Percentiles rank a stretch among this genome's conserved stretches.
Conservation (phyloP, 2,113 vertebrate genomes). For the Hemiscyllium ocellatum region DNA sequence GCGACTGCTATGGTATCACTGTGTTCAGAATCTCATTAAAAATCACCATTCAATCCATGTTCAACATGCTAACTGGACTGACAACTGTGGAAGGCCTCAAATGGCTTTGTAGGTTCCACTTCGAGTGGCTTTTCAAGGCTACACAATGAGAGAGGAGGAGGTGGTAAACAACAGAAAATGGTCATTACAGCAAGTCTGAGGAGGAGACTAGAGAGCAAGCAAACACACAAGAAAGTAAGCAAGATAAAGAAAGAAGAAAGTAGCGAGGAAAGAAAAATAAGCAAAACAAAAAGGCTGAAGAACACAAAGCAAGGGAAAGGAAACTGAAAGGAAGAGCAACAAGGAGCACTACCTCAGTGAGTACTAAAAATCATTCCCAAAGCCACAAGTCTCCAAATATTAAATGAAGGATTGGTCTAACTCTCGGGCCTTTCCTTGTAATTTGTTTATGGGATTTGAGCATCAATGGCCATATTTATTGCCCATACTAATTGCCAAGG, state of each 20-base stretch:
- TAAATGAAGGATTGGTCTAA: not conserved
- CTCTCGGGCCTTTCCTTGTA: too few relatives aligned
- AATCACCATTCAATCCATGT: not conserved
- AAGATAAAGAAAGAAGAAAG: not conserved
- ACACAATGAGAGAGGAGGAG: not conserved
- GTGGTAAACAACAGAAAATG: not conserved
- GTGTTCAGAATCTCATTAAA: not conserved
- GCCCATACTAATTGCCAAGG: too few relatives aligned
- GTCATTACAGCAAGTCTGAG: too few relatives aligned
- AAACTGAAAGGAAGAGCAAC: not conserved
- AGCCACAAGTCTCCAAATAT: not conserved
- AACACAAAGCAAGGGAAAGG: too few relatives aligned
- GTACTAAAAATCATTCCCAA: not conserved
- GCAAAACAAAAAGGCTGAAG: not conserved
- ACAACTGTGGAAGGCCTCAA: not conserved
- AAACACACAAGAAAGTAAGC: not conserved
- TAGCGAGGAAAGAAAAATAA: not conserved
- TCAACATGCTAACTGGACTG: not conserved
- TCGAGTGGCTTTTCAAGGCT: not conserved
- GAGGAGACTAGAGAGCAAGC: not conserved
- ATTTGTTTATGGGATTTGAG: too few relatives aligned
- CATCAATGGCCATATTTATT: too few relatives aligned
- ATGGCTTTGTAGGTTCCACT: not conserved
- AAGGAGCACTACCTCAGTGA: not conserved
- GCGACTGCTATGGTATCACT: not conserved